Conservation (phyloP, 2,888 invertebrate species). For the Leptura quadrifasciata region DNA sequence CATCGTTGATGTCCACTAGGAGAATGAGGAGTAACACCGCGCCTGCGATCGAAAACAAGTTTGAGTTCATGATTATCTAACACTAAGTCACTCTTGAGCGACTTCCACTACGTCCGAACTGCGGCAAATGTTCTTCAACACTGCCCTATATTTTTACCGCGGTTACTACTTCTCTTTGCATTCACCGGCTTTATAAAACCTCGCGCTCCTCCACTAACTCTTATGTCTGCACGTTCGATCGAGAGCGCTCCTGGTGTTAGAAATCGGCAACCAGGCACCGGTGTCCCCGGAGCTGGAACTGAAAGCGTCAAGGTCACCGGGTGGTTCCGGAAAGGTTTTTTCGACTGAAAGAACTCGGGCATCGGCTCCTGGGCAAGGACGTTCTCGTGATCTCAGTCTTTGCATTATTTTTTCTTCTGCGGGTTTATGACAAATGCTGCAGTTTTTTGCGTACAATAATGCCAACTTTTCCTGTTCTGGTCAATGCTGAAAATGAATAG, state of each 20-base stretch:
- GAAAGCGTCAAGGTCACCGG: conserved; percentile 51
- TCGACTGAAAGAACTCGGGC: conserved; percentile 34
- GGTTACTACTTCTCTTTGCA: conserved; percentile 51
- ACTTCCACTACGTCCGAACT: conserved; percentile 46
- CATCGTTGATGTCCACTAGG: conserved; percentile 35
- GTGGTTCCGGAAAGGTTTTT: conserved; percentile 48
- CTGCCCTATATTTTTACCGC: conserved; percentile 55
- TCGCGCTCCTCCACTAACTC: conserved; percentile 53
- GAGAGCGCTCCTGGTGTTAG: conserved; percentile 45
- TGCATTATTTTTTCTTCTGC: conserved; percentile 8
- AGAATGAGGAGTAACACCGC: conserved; percentile 41
- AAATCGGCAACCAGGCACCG: conserved; percentile 39
- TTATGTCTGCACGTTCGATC: conserved; percentile 35
- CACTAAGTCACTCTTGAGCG: conserved; percentile 49
- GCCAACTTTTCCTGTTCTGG: conserved; percentile 21
- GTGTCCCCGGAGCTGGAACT: conserved; percentile 36
- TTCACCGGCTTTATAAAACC: conserved; percentile 55
- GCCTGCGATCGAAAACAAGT: conserved; percentile 33
- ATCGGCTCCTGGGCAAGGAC: conserved; percentile 40
- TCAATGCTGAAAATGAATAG: not conserved
- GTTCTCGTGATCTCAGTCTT: conserved; percentile 17
- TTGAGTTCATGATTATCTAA: conserved; percentile 51
- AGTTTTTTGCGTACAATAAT: conserved; percentile 4
- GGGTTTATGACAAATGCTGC: conserved; percentile 15
- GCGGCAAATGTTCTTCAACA: conserved; percentile 48